Evolutionary conservation across 2,113 vertebrate genomes (phyloP).

Genomic region (Erythrocercus mccallii): DNA sequence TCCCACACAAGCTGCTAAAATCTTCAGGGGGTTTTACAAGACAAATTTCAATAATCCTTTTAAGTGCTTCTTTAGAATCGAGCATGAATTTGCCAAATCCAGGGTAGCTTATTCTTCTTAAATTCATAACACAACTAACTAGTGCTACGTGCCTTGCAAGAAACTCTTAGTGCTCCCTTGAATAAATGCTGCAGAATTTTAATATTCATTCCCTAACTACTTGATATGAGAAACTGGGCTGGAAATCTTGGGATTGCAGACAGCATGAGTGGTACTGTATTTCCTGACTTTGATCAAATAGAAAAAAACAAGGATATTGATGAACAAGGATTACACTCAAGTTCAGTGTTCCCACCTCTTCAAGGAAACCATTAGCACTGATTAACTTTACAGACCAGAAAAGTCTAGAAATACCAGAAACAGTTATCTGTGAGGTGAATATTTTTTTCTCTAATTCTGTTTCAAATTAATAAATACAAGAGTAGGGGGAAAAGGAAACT

Average conservation of each 20-base stretch:
- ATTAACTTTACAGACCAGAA: neutral
- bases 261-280: neutral
- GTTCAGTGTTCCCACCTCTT: neutral
- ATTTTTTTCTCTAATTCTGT: neutral
- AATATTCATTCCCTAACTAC: neutral
- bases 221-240: neutral
- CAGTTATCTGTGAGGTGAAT: neutral
- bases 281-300: neutral
- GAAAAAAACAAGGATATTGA: neutral
- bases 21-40: conserved; percentile 61
- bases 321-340: neutral
- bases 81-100: conserved; percentile 57
- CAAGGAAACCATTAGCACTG: neutral
- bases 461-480: neutral
- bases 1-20: conserved; percentile 58
- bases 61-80: conserved; percentile 44
- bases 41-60: conserved; percentile 67
- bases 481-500: neutral
- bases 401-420: neutral
- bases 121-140: conserved; percentile 42
- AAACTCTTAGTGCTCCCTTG: neutral
- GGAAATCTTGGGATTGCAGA: neutral
- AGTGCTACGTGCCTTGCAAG: neutral
- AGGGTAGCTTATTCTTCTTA: conserved; percentile 53
- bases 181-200: neutral